Evolutionary conservation across 2,888 invertebrate genomes (phyloP).

Genomic region (Pseudococcus longispinus): DNA sequence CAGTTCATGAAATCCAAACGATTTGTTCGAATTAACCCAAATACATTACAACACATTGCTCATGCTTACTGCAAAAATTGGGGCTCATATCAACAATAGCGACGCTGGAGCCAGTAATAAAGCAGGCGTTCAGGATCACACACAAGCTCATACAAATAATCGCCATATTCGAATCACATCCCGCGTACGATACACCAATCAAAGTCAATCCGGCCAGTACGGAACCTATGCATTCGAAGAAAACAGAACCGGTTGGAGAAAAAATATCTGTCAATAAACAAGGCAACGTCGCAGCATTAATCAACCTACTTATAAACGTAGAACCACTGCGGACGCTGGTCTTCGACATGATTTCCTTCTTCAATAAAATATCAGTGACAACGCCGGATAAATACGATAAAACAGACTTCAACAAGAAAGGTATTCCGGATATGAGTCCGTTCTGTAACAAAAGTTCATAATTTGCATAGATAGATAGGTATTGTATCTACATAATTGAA

Average conservation of each 20-base stretch:
- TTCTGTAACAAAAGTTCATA: neutral
- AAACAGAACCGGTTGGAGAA: too few species aligned
- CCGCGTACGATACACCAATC: neutral
- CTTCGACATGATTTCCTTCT: constrained; percentile 67
- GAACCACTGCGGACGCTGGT: constrained; percentile 72
- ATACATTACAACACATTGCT: neutral
- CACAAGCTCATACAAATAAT: neutral
- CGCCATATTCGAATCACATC: neutral
- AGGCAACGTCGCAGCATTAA: neutral
- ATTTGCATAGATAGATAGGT: too few species aligned
- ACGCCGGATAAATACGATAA: constrained; percentile 69
- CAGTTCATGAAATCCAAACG: too few species aligned
- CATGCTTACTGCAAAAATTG: constrained; percentile 48
- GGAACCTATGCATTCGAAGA: neutral
- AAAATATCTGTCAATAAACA: neutral
- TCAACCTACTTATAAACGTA: constrained; percentile 66
- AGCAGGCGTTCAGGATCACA: constrained; percentile 7
- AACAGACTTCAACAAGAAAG: constrained; percentile 69
- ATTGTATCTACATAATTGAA: too few species aligned
- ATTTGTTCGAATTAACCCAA: too few species aligned
- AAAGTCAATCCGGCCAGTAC: neutral
- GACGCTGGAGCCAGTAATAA: constrained; percentile 12
- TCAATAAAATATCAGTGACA: constrained; percentile 69
- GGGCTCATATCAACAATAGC: constrained; percentile 50
- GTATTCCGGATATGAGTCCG: constrained; percentile 70